Conservation (phyloP, 2,113 vertebrate species). For the Pterocles orientalis region DNA sequence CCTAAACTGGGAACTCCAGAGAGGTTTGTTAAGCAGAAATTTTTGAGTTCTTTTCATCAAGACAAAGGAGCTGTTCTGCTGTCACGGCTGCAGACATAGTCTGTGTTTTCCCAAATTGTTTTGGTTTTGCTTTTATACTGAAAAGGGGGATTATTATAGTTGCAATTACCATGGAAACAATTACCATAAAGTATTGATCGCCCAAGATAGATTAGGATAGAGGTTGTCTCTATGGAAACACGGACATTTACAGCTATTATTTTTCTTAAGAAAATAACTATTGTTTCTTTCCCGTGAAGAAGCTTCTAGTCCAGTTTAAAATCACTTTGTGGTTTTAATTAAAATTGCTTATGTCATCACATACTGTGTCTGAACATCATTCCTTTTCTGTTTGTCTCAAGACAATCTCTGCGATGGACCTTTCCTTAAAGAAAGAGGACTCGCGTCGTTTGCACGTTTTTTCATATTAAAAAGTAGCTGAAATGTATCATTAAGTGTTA, state of each 20-base stretch:
- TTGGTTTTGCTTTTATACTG: neutral
- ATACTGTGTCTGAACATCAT: neutral
- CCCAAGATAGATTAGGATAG: slow-evolving; percentile 68
- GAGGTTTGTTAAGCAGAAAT: neutral
- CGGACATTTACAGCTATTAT: slow-evolving; percentile 31
- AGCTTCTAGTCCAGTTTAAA: slow-evolving; percentile 27
- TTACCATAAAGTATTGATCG: slow-evolving; percentile 77
- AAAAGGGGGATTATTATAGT: slow-evolving; percentile 45
- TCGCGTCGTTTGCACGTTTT: neutral
- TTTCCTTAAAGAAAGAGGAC: neutral
- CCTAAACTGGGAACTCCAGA: neutral
- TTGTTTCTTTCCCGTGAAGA: slow-evolving; percentile 19
- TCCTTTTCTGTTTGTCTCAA: neutral
- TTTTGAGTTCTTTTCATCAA: neutral
- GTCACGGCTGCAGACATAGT: neutral
- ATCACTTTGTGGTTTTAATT: neutral
- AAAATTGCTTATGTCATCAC: neutral
- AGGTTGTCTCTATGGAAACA: slow-evolving; percentile 76
- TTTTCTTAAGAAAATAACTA: neutral
- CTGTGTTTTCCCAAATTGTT: neutral
- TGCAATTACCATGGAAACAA: slow-evolving; percentile 76
- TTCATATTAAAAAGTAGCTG: neutral
- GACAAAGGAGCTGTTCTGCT: neutral
- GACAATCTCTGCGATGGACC: neutral
- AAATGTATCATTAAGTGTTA: neutral